Evolutionary conservation across 1,140 invertebrate genomes (phyloP), one percentile per base, ranked within the genome.

Genomic region (Mycetomoellerius zeteki): DNA sequence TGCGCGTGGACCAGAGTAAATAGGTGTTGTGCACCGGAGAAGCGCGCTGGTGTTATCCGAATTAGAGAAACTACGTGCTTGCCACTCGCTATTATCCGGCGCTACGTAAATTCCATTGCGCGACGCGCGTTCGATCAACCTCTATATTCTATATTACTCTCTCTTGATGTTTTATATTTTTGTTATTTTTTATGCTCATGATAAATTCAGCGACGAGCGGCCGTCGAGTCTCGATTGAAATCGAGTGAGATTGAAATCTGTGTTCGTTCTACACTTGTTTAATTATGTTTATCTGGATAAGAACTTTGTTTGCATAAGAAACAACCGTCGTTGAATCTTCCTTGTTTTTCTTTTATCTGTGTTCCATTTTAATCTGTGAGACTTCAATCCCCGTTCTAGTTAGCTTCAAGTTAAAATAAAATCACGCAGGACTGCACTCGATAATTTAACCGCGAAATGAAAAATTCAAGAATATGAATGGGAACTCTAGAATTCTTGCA

Each of bases 1-100:
- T 21, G 67, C 47, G 52, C 54, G 54, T 14, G 24, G 3, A 10
- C 24, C 69, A 75, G 24, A n/a, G 54, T 62, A 84, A 84, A 84
- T 84, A 84, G 37, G 54, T 43, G 37, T 50, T 82, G 43, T 58
- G 69, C 65, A n/a, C 7, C 30, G 30, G 50, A 37, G 33, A 56
- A 81, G 33, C 60, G 65, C 52, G 24, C 80, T 5, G 54, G 80
- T 84, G 80, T 84, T 84, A 84, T 60, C 56, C 69, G 80, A 84
- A 75, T 84, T 84, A 84, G 80, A 60, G 69, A 33, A 67, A 47
- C 69, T 84, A 64, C 69, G 80, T 73, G 80, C 56, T 50, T 19
- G 54, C 21, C 80, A 62, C 67, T 50, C 80, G 80, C 69, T 24
- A 19, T 62, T 75, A 60, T 33, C 54, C 19, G 33, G 3, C n/a